phyloP scores from a whole-genome alignment of 2,888 invertebrate species.

The Lysandra coridon region DNA sequence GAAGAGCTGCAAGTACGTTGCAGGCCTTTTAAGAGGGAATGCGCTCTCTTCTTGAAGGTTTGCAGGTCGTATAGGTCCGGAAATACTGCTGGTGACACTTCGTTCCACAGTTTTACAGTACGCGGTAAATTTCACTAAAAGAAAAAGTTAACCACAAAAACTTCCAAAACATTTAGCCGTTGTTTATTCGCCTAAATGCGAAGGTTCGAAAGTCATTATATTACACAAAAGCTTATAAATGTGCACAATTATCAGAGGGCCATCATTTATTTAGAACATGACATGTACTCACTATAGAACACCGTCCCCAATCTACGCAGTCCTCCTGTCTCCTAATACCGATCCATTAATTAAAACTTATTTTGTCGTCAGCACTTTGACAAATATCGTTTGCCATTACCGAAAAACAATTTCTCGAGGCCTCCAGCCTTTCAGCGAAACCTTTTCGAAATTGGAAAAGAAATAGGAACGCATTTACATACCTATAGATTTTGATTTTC shows the following conservation, averaged over 20 bases:
- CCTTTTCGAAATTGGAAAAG: constrained; percentile 28
- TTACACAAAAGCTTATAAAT: constrained; percentile 27
- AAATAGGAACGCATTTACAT: constrained; percentile 26
- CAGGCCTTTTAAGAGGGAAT: too few species aligned
- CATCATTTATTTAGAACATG: constrained; percentile 41
- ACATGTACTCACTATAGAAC: constrained; percentile 42
- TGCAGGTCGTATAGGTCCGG: too few species aligned
- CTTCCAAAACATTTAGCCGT: background rate
- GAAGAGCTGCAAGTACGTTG: too few species aligned
- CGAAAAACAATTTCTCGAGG: constrained; percentile 44
- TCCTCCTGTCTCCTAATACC: constrained; percentile 67
- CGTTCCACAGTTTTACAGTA: too few species aligned
- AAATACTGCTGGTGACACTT: too few species aligned
- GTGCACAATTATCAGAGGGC: constrained; percentile 29
- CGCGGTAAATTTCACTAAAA: too few species aligned
- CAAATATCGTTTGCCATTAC: constrained; percentile 61
- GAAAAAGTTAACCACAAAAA: background rate
- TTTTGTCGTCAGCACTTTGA: constrained; percentile 67
- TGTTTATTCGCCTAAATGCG: background rate
- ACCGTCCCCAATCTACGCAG: constrained; percentile 58
- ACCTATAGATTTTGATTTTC: constrained; percentile 23
- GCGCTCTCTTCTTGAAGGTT: too few species aligned
- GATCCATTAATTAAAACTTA: constrained; percentile 81
- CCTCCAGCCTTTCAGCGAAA: constrained; percentile 26
- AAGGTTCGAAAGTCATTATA: background rate